phyloP scores from a whole-genome alignment of 2,888 invertebrate genomes.

The Priocnemis perturbator region DNA sequence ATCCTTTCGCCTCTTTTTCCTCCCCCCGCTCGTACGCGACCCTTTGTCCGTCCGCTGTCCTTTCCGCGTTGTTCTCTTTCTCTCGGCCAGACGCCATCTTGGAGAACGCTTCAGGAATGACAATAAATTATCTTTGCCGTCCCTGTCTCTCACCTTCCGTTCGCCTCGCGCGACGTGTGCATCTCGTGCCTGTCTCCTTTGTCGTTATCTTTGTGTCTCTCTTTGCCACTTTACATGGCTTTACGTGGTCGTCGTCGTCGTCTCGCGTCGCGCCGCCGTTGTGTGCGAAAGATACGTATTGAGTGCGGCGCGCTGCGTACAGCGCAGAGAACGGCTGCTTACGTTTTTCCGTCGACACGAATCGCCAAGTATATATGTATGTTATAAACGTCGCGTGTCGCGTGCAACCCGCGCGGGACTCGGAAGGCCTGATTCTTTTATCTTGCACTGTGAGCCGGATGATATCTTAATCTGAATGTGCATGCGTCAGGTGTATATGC shows the following conservation, averaged over 20 bases:
- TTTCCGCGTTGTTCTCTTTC: conserved; percentile 9
- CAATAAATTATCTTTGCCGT: conserved; percentile 59
- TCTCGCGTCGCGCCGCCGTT: too few relatives aligned
- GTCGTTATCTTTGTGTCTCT: conserved; percentile 17
- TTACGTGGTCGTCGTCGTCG: neutral
- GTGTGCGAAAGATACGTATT: neutral
- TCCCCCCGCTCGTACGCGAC: too few relatives aligned
- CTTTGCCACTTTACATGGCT: conserved; percentile 12
- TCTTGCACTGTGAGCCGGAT: neutral
- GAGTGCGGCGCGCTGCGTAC: too few relatives aligned
- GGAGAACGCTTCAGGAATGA: conserved; percentile 63
- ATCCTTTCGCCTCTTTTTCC: neutral
- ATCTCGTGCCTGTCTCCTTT: neutral
- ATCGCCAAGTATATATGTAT: too few relatives aligned
- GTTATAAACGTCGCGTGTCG: too few relatives aligned
- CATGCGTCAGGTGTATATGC: neutral
- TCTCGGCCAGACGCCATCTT: conserved; percentile 64
- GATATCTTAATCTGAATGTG: conserved; percentile 7
- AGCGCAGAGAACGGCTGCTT: too few relatives aligned
- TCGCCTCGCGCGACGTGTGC: conserved; percentile 10
- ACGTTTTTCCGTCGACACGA: too few relatives aligned
- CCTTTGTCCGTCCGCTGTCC: too few relatives aligned
- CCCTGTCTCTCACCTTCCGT: conserved; percentile 42
- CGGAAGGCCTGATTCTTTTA: neutral
- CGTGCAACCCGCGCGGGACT: neutral